Percentiles rank a stretch among this genome's conserved stretches.
These are phyloP conservation scores for Misgurnus anguillicaudatus DNA, from an alignment of 2,113 vertebrate species.

Conservation along the genomic window DNA sequence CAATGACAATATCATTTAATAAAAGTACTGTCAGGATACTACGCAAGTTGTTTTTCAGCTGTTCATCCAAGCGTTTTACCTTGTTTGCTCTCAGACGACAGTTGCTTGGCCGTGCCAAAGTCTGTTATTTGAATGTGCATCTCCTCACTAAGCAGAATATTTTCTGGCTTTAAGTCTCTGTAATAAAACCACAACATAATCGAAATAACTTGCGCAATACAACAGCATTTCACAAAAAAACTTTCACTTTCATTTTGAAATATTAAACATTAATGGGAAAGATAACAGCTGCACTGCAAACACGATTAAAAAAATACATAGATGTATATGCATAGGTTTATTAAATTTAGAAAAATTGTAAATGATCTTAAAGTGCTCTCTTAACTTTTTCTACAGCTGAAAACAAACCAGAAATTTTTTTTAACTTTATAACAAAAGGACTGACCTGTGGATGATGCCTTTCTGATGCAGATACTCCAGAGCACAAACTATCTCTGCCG, in stretches of 20 bases:
- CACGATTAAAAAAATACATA: no score
- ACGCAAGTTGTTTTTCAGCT: neutral
- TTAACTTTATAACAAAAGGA: neutral
- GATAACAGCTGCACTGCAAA: no score
- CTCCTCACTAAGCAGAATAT: constrained; percentile 96
- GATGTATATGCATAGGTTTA: no score
- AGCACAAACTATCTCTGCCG: constrained; percentile 94
- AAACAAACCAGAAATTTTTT: no score
- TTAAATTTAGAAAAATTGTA: no score
- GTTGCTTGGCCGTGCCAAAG: constrained; percentile 96
- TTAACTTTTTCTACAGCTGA: no score
- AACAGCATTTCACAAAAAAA: neutral
- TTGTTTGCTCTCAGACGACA: constrained; percentile 95
- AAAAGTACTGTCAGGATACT: neutral
- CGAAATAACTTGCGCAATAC: neutral
- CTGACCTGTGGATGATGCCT: constrained; percentile 98
- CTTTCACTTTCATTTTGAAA: no score
- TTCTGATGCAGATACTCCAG: constrained; percentile 95
- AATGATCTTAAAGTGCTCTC: no score
- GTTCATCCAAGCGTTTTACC: constrained; percentile 65
- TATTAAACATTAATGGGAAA: no score
- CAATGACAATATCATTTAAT: constrained; percentile 18
- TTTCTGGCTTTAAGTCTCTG: constrained; percentile 98
- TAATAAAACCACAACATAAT: constrained; percentile 54
- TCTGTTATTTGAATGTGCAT: constrained; percentile 99